phyloP scores from a whole-genome alignment of 2,797 vertebrate species.

The Sebastes nivosus region DNA sequence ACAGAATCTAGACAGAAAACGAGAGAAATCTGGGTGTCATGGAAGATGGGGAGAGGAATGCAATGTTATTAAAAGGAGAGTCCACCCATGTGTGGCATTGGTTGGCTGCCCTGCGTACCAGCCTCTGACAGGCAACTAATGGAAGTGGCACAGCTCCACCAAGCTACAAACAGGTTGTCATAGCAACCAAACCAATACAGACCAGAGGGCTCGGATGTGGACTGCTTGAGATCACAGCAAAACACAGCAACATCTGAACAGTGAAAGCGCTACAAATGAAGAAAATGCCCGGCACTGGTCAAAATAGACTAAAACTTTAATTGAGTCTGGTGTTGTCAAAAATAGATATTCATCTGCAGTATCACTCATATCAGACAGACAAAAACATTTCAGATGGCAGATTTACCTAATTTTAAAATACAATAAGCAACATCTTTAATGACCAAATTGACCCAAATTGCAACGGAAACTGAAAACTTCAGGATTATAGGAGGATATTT shows the following conservation, averaged over 20 bases:
- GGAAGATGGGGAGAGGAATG: not conserved
- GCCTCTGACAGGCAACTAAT: slow-evolving; percentile 37
- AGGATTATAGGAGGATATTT: not conserved
- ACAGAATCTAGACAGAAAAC: not conserved
- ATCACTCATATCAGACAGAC: not conserved
- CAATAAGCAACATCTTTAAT: not conserved
- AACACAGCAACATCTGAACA: slow-evolving; percentile 2
- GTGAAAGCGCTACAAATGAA: not conserved
- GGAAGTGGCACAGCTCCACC: slow-evolving; percentile 15
- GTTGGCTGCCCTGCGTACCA: slow-evolving; percentile 24
- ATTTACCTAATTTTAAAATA: not conserved
- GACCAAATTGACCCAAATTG: not conserved
- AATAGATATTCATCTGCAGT: not conserved
- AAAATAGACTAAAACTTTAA: not conserved
- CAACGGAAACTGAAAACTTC: not conserved
- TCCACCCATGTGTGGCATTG: slow-evolving; percentile 4
- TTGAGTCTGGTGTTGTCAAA: not conserved
- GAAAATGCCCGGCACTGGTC: not conserved
- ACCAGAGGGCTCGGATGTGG: not conserved
- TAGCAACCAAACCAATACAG: slow-evolving; percentile 31
- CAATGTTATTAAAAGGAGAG: slow-evolving; percentile 18
- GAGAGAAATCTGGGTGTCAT: not conserved
- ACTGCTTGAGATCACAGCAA: not conserved
- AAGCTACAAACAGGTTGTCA: slow-evolving; percentile 18
- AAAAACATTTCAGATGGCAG: not conserved